Conservation (phyloP, 2,113 vertebrate genomes). For the Tachuris rubrigastra region DNA sequence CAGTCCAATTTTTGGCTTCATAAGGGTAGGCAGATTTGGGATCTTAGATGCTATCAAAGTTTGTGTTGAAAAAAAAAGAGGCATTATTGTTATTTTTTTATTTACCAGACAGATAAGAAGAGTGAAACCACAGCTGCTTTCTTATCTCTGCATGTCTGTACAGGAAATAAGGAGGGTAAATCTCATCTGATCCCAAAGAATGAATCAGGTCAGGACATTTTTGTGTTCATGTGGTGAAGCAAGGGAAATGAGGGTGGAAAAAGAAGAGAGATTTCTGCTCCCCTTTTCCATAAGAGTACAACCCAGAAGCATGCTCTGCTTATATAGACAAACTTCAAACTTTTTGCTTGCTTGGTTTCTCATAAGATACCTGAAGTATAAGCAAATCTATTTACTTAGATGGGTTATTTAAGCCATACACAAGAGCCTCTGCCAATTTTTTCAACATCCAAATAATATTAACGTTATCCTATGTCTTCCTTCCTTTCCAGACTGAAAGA, state of each 20-base stretch:
- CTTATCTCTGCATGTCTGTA: constrained; percentile 50
- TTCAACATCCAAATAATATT: constrained; percentile 19
- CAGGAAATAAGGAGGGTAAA: constrained; percentile 54
- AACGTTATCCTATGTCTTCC: not conserved
- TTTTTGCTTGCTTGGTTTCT: constrained; percentile 9
- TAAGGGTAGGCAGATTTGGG: not conserved
- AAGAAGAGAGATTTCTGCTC: not conserved
- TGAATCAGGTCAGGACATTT: constrained; percentile 34
- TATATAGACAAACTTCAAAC: constrained; percentile 17
- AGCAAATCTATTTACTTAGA: not conserved
- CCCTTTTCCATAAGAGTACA: not conserved
- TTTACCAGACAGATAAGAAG: constrained; percentile 6
- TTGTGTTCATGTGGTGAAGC: not conserved
- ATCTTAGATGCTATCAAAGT: not conserved
- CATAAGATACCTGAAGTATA: not conserved
- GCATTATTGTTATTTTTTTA: not conserved
- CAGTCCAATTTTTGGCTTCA: not conserved
- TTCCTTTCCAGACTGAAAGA: not conserved
- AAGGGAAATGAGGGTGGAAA: not conserved
- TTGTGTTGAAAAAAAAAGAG: not conserved
- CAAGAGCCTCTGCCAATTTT: not conserved
- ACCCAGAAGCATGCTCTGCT: not conserved
- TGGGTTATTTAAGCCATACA: not conserved
- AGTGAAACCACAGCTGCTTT: constrained; percentile 26
- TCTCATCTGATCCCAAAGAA: constrained; percentile 18